Conservation (phyloP, 2,797 vertebrate genomes). For the Sparus aurata region DNA sequence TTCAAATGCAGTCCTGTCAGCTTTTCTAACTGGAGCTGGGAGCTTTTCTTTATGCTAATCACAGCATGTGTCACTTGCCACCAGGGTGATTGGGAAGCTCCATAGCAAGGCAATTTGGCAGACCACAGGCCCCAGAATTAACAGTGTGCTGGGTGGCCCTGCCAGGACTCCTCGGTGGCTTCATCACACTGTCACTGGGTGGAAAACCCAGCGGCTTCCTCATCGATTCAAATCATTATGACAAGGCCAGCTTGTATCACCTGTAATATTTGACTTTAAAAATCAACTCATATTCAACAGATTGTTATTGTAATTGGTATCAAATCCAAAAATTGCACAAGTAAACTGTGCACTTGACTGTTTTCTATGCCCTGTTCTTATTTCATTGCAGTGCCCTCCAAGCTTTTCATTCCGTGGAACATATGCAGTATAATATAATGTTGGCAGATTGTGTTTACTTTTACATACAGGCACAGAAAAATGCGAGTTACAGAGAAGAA, state of each 20-base stretch:
- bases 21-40: slow-evolving; percentile 49
- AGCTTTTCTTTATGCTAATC: slow-evolving; percentile 55
- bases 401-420: no score
- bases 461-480: neutral
- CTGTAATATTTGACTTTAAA: slow-evolving; percentile 5
- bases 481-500: neutral
- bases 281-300: neutral
- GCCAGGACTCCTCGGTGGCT: slow-evolving; percentile 29
- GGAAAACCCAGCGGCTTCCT: slow-evolving; percentile 18
- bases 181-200: slow-evolving; percentile 31
- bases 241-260: slow-evolving; percentile 14
- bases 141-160: slow-evolving; percentile 32
- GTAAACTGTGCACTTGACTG: no score
- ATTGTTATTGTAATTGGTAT: neutral
- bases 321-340: no score
- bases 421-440: no score
- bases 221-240: slow-evolving; percentile 22
- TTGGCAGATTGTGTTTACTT: no score
- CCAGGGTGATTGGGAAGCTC: slow-evolving; percentile 39
- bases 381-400: no score
- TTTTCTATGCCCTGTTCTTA: no score
- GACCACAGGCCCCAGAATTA: slow-evolving; percentile 43
- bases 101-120: slow-evolving; percentile 57
- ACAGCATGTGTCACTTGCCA: slow-evolving; percentile 57
- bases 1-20: slow-evolving; percentile 27